Base-by-base conservation (phyloP, 1,140 invertebrate species). In the Augochlora pura region DNA sequence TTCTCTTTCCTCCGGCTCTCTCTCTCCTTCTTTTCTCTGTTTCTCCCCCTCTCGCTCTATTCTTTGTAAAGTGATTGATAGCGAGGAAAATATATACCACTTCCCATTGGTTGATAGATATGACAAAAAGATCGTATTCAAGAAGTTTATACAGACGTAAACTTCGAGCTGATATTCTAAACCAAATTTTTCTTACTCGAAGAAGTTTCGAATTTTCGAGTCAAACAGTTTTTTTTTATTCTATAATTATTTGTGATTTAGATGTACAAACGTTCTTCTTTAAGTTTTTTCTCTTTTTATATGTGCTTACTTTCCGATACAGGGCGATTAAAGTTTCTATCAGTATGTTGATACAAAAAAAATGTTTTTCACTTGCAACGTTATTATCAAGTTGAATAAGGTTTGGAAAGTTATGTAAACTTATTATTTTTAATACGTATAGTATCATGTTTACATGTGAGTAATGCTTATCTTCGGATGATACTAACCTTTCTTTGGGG, bases 91-190 rank as follows among this genome's bases (percentile, higher is more conserved):
- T 27, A 54, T 38, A 49, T 63, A 54, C 75, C 59, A 42, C 75
- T 77, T 72, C 76, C 76, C 76, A 78, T 72, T 72, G 76, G 76
- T 78, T 72, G 16, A 63, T 18, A 71, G 27, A 38, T 38, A 18
- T n/a, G 32, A 32, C 32, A 32, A 32, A 32, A 18, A 46, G 32
- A 68, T 57, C 39, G 68, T 69, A 62, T 25, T 66, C 39, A 25
- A 23, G 59, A 60, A 57, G 16, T 59, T 70, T 14, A 42, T 42
- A 25, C 52, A 69, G 5, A n/a, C 38, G 18, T 27, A 69, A 69
- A 46, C 21, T n/a, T 59, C 5, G 18, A 62, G 9, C 0, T 69
- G 12, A 72, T 57, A 65, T 77, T 57, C 23, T 52, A 52, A 70
- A 39, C 21, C 23, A 52, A 77, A 39, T 14, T 57, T 65, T 18